These are phyloP conservation scores for Nemurella pictetii DNA, from an alignment of 2,888 invertebrate species.

Conservation along the genomic window DNA sequence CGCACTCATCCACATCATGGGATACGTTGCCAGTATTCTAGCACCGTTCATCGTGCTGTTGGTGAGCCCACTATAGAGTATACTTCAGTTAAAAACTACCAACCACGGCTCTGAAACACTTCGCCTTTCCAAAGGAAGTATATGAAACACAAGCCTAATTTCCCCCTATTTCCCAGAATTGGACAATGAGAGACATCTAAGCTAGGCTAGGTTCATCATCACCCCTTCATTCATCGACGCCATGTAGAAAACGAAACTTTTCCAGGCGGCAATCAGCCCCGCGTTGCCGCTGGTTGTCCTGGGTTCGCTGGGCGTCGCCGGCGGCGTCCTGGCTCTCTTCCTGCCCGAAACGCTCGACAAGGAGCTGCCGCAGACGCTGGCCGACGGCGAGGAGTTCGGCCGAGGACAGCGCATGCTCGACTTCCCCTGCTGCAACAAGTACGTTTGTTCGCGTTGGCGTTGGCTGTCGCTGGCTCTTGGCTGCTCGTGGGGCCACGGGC, in stretches of 20 bases:
- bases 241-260: too few relatives aligned
- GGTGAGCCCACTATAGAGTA: slow-evolving; percentile 53
- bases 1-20: slow-evolving; percentile 84
- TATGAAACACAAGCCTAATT: too few relatives aligned
- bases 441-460: slow-evolving; percentile 44
- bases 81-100: too few relatives aligned
- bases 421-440: slow-evolving; percentile 75
- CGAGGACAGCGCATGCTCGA: slow-evolving; percentile 79
- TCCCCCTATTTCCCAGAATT: too few relatives aligned
- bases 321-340: slow-evolving; percentile 75
- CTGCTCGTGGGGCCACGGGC: too few relatives aligned
- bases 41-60: slow-evolving; percentile 85
- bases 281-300: slow-evolving; percentile 76
- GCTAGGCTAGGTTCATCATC: too few relatives aligned
- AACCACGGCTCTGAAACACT: too few relatives aligned
- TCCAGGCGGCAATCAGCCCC: slow-evolving; percentile 69
- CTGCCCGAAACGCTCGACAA: slow-evolving; percentile 85
- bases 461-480: not conserved
- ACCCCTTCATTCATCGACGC: too few relatives aligned
- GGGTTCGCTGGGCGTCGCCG: slow-evolving; percentile 73
- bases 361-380: slow-evolving; percentile 82
- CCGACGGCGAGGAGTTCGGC: slow-evolving; percentile 86
- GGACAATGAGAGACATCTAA: too few relatives aligned
- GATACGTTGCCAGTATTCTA: slow-evolving; percentile 79
- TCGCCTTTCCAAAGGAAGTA: too few relatives aligned